Evolutionary conservation across 2,797 vertebrate genomes (phyloP).

Genomic region (Enoplosus armatus): DNA sequence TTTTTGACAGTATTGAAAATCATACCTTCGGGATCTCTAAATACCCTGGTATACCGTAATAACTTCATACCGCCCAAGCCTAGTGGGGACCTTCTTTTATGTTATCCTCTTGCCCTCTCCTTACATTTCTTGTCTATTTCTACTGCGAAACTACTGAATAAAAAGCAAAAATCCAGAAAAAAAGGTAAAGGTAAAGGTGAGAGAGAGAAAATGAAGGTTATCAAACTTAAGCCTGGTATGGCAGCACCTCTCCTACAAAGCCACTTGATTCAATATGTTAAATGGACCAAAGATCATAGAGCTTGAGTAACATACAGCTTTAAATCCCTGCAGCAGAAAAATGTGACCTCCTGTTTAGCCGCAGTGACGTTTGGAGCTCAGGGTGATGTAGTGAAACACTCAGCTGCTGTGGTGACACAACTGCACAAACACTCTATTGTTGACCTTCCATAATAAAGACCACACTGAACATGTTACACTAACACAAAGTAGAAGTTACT

Average conservation of each 20-base stretch:
- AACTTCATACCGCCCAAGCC: too few species aligned
- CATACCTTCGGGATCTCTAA: too few species aligned
- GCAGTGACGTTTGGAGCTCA: constrained; percentile 20
- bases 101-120: not conserved
- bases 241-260: not conserved
- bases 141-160: not conserved
- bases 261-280: not conserved
- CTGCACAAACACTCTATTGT: constrained; percentile 58
- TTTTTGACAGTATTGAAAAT: too few species aligned
- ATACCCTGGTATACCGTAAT: too few species aligned
- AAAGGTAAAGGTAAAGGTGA: too few species aligned
- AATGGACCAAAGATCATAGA: not conserved
- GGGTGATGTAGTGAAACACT: constrained; percentile 7
- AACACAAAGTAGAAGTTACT: not conserved
- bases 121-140: not conserved
- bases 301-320: not conserved
- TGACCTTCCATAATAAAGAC: constrained; percentile 33
- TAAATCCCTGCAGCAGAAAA: constrained; percentile 31
- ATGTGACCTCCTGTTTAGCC: constrained; percentile 25
- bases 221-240: not conserved
- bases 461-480: constrained; percentile 6
- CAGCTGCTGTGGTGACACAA: constrained; percentile 24
- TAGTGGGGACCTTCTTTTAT: not conserved
- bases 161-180: not conserved
- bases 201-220: not conserved